Percentiles rank a stretch among this genome's conserved stretches.
phyloP scores from a whole-genome alignment of 2,113 vertebrate species.

The Muntiacus muntjak region DNA sequence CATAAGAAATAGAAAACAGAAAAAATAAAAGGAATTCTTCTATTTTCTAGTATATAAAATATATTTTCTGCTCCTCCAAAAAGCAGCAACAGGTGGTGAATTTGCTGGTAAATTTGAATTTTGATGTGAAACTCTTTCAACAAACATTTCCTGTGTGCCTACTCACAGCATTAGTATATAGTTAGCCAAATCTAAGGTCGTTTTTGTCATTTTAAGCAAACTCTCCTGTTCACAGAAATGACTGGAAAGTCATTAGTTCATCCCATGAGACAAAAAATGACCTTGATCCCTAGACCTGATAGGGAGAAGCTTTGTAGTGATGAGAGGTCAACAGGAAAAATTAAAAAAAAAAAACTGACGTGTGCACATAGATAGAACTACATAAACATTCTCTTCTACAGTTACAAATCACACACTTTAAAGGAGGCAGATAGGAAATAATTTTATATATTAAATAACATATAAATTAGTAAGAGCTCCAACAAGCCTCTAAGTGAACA shows the following conservation, averaged over 20 bases:
- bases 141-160: neutral
- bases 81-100: neutral
- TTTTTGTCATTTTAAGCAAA: neutral
- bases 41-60: neutral
- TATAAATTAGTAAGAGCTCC: neutral
- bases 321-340: neutral
- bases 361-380: neutral
- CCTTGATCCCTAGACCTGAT: neutral
- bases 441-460: neutral
- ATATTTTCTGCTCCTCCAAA: neutral
- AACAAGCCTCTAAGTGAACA: neutral
- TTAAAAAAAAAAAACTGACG: neutral
- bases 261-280: neutral
- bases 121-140: neutral
- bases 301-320: neutral
- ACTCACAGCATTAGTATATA: accelerated
- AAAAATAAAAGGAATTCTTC: neutral
- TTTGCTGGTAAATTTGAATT: neutral
- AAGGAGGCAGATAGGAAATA: neutral
- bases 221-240: neutral
- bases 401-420: neutral
- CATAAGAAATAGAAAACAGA: neutral
- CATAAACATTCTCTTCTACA: neutral
- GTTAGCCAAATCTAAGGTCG: neutral
- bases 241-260: neutral